Base-by-base conservation (phyloP, 92 coral and sea anemone species). In the Siderastrea siderea region DNA sequence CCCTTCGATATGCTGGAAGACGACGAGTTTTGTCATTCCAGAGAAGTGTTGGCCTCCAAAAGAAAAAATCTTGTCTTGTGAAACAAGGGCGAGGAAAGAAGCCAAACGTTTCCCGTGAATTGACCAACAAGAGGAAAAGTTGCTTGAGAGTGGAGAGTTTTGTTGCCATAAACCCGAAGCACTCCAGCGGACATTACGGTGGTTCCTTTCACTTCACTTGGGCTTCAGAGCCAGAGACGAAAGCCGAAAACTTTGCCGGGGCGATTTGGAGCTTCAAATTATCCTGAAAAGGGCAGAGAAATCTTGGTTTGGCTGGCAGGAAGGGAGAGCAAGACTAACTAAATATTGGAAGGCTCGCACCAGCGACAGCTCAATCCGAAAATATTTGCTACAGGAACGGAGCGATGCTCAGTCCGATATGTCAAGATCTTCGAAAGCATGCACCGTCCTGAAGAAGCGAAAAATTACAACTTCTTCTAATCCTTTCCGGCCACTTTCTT, bases 391-490 rank as follows among this genome's bases (percentile, higher is more conserved):
- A 93, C 93, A 6, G 85, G 61, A 44, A 65, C 86, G 2, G 87
- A 78, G n/a, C 82, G 88, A 79, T 86, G 96, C 69, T 85, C 93
- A 0, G 63, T 93, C 15, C 54, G 71, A 19, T 83, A 46, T 43
- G 83, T 86, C 82, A 93, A 89, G 82, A 46, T 70, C 1, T 89
- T 92, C 54, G 52, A 17, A 38, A 85, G 86, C 64, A n/a, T n/a
- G n/a, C 95, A 93, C 78, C 74, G 93, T 48, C 93, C 89, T 14
- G 86, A 9, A 5, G 74, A 89, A 64, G 90, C 90, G 54, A 67
- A 12, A 83, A 82, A 26, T 26, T 26, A 26, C 38, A 26, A 26
- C 38, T 13, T 74, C 85, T 12, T 84, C 89, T 26, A 69, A 43
- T 83, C 83, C 77, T 78, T 84, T 51, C 86, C 77, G 38, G 93